Evolutionary conservation across 2,797 vertebrate species (phyloP), one percentile per base, ranked within the genome.

Genomic region (Phrynocephalus guinanensis): DNA sequence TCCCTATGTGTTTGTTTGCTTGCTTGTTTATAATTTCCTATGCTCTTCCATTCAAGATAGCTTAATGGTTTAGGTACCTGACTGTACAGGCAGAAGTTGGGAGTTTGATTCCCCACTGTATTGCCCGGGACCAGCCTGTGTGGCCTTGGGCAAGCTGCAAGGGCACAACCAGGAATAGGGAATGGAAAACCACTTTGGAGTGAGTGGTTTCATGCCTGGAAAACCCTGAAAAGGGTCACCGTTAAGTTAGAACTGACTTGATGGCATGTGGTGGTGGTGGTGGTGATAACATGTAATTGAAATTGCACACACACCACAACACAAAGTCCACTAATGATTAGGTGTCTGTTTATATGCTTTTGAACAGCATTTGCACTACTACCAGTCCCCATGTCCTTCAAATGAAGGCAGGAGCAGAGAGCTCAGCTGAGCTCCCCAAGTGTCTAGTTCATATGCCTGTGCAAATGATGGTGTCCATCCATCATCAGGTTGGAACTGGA

Each of bases 391-490:
- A 15, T 33, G 24, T 73, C 87, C 50, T 85, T 85, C 72, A 75
- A 85, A 66, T 44, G 30, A n/a, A 3, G 0, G 44, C 66, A 3
- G 56, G 71, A 44, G 28, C 56, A 79, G 38, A 77, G 33, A 33
- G 44, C 75, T 89, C 24, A 83, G 33, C 38, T 79, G 3, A 83
- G 66, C 73, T 78, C 50, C 70, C 20, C 33, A 28, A 50, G 66
- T 63, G 50, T 73, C 79, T 91, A 68, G 28, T 85, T 38, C 70
- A 70, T 66, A 33, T 86, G 18, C 79, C 88, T 77, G 0, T 60
- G 83, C n/a, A 88, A 73, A 82, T 87, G 90, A 72, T 93, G 88
- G 92, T 83, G 16, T 92, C 82, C 91, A 80, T 95, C 91, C 92
- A 90, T 91, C 90, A 82, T 68, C 86, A 66, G 73, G 63, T 48